Base-by-base conservation (phyloP, 2,113 vertebrate species). In the Macaca nemestrina region DNA sequence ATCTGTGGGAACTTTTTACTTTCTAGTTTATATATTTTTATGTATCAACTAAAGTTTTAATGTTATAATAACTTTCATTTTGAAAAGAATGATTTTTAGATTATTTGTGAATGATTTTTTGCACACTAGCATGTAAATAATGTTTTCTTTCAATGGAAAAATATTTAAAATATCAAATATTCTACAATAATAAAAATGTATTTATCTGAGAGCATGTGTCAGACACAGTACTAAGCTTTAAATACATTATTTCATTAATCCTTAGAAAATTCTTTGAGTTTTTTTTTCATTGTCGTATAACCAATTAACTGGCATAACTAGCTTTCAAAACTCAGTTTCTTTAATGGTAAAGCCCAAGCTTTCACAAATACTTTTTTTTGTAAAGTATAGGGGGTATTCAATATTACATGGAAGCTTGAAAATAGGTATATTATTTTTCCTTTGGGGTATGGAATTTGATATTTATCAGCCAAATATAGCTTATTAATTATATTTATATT, bases 241-340 rank as follows among this genome's bases (percentile, higher is more conserved):
- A 93, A 68, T 68, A 75, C 2, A 38, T 59, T 94, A 72, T 96
- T 84, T 89, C 68, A n/a, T 68, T 93, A 86, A 50, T 68, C 43
- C 30, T 95, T 95, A 93, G 45, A 52, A 87, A 86, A 52, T 22
- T 84, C 12, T 78, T 97, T 75, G 32, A 90, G 57, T 95, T 89
- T 85, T 88, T 72, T 27, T 85, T 13, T 16, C 6, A 8, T 43
- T 61, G 43, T 88, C 88, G 38, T 93, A 78, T 76, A 59, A 8
- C 40, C 38, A 59, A 9, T 88, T 93, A 84, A 55, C 72, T 76
- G 68, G 50, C 17, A 30, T 88, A 78, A 70, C 8, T 82, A 32
- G 8, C n/a, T 16, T 84, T 90, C 72, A 80, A 30, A 64, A 5
- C 4, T 72, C 14, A 87, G 2, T 89, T 8, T 38, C 11, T 85